A percentile compares a stretch with the other conserved stretches of the same genome.
Evolutionary conservation across 2,113 vertebrate genomes (phyloP).

Genomic region (Antigone vipio): DNA sequence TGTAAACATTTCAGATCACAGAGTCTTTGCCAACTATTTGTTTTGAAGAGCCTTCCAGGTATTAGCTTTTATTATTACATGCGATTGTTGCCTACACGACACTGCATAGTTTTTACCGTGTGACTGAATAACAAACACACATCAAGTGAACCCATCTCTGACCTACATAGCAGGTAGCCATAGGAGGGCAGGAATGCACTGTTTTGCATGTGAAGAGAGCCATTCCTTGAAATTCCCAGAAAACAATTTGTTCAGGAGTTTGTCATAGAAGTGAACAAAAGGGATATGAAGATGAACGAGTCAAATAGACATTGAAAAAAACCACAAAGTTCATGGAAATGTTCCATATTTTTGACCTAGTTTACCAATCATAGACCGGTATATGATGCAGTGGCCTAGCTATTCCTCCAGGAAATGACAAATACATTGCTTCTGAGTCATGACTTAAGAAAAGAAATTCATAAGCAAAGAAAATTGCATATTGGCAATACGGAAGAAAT

Average conservation of each 20-base stretch:
- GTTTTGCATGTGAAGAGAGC: neutral
- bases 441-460: neutral
- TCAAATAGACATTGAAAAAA: neutral
- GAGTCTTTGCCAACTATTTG: neutral
- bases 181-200: neutral
- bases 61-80: neutral
- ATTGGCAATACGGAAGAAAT: neutral
- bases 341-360: neutral
- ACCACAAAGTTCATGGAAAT: neutral
- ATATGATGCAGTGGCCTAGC: neutral
- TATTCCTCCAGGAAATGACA: neutral
- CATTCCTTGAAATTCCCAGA: neutral
- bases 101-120: neutral
- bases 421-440: neutral
- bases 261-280: neutral
- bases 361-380: neutral
- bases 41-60: neutral
- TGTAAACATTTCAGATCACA: neutral
- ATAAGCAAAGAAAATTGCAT: neutral
- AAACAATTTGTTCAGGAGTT: neutral
- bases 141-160: neutral
- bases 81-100: neutral
- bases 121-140: neutral
- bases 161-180: neutral
- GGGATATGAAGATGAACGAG: neutral